These are phyloP conservation scores for Sigmodon hispidus DNA, from an alignment of 2,113 vertebrate genomes.

Conservation along the genomic window DNA sequence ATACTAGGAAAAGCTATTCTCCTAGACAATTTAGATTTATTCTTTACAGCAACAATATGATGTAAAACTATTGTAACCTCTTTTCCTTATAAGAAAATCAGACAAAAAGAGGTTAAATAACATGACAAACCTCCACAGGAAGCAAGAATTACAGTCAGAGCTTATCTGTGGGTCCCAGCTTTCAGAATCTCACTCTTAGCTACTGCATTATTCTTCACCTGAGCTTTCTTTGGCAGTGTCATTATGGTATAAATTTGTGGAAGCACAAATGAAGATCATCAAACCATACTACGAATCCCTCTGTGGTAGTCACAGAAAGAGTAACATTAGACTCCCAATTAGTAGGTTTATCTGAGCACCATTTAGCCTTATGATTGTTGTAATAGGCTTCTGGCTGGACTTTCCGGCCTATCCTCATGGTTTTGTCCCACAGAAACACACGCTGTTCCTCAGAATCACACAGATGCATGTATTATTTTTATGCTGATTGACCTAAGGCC, in stretches of 20 bases:
- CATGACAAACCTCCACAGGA: background rate
- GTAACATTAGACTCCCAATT: background rate
- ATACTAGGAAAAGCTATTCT: background rate
- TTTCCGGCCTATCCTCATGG: too few species aligned
- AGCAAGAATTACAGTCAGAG: background rate
- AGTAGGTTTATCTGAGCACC: background rate
- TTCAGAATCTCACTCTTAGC: background rate
- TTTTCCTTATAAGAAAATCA: background rate
- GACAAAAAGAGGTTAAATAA: background rate
- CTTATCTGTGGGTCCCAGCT: background rate
- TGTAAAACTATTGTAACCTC: background rate
- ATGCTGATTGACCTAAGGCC: too few species aligned
- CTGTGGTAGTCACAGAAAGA: background rate
- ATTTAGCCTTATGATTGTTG: background rate
- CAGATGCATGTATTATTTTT: too few species aligned
- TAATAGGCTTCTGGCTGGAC: too few species aligned
- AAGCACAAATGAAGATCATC: background rate
- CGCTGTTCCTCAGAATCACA: too few species aligned
- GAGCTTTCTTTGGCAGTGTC: background rate
- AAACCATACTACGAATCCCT: background rate
- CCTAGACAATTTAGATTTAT: constrained; percentile 30
- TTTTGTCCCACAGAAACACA: too few species aligned
- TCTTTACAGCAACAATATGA: background rate
- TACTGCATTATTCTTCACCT: background rate
- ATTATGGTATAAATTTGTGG: background rate